Evolutionary conservation across 2,797 vertebrate genomes (phyloP), one percentile per base, ranked within the genome.

Genomic region (Champsocephalus gunnari): DNA sequence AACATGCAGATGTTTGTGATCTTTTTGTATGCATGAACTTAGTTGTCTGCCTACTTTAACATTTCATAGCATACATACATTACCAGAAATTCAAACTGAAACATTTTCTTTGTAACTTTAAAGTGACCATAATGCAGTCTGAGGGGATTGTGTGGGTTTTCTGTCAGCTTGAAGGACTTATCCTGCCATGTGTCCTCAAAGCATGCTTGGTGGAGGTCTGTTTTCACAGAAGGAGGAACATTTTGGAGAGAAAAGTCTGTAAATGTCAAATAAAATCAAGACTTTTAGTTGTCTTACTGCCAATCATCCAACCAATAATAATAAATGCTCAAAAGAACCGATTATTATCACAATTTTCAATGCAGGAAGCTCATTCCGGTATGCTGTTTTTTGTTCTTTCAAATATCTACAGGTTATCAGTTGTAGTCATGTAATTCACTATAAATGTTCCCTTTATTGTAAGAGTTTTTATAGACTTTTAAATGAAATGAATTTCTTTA

Each of bases 241-340:
- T 81, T 76, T 81, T 9, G 3, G 41, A 76, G 57, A 58, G 12
- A 58, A 62, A 9, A 32, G 28, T 54, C 45, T 3, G 0, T 34
- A 71, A 56, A 70, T 53, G 14, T 70, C 12, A 79, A 79, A 85
- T 82, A 4, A 74, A 81, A 32, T 81, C 75, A 69, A 75, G 72
- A 75, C 17, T 54, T 59, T 63, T 54, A 47, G 21, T 51, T 71
- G 60, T 72, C 10, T 70, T 34, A 48, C 45, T 77, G 67, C 14
- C 45, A 75, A 16, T 80, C 69, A 79, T 57, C 50, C 12, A 0
- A 34, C 34, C 53, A 61, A 63, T 9, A 69, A 21, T 55, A 38
- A 38, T 38, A 58, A 76, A 53, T 48, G 34, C 3, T 32, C 24
- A 17, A 68, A 64, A 74, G 1, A 4, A 24, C 7, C 16, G 58